Evolutionary conservation across 2,888 invertebrate species (phyloP), one percentile per base, ranked within the genome.

Genomic region (Sesia apiformis): DNA sequence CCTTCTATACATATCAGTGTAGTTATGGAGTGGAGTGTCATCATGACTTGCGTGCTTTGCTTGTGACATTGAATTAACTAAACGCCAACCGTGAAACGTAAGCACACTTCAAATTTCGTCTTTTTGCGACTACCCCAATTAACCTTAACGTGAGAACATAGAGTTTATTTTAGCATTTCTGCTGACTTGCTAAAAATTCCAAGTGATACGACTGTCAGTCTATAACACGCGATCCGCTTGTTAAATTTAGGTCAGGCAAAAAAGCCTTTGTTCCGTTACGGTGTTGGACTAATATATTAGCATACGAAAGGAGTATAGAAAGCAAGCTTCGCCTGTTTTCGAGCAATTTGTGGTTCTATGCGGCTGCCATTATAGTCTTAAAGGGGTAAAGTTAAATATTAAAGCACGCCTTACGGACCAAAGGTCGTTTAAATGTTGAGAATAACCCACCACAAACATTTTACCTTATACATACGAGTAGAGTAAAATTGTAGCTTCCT

Each of bases 141-240:
- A 42, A 42, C 7, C 42, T 42, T 42, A 42, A 42, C 7, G 7
- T 7, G 1, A 42, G 5, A 42, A 42, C 42, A 6, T 42, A 42
- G 7, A 7, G 7, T 5, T 42, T 7, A 42, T 42, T 42, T 42
- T 42, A 1, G 5, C 23, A 23, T 23, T 23, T 23, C 23, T 23
- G 23, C 23, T 23, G 23, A 23, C 23, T 42, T 42, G 7, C 7
- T 42, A 5, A 5, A 42, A 42, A 42, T 42, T 5, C 42, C 42
- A 42, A 5, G 56, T 58, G 53, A 59, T 54, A 57, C 55, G 51
- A 58, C 56, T 58, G 63, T 67, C 61, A 61, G 57, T 54, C 49
- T 41, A 7, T 56, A 56, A 57, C 75, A 77, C 73, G 74, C 75
- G 62, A 75, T 72, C 63, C 59, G 58, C 63, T 55, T 69, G 61